These are phyloP conservation scores for Eutolmus rufibarbis DNA, from an alignment of 2,888 invertebrate genomes.

Conservation along the genomic window DNA sequence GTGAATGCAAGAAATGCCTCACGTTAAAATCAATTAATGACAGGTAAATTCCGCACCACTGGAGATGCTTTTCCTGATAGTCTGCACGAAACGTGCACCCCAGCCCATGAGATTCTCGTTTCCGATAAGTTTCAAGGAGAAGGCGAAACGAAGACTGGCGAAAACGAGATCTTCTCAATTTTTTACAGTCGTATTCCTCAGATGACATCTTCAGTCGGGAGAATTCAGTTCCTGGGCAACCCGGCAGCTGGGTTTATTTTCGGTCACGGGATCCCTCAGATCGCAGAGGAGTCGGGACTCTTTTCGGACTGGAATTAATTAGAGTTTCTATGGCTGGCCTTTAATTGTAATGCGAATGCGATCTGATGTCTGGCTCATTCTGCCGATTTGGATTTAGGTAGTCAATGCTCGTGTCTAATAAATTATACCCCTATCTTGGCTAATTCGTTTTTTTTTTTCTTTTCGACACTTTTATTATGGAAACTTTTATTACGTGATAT, in stretches of 20 bases:
- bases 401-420: not conserved
- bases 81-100: not conserved
- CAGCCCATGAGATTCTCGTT: not conserved
- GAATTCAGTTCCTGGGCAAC: not conserved
- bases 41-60: conserved; percentile 8
- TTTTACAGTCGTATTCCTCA: not conserved
- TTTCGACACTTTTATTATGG: not conserved
- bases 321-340: not conserved
- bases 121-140: not conserved
- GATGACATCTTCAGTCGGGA: not conserved
- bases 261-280: not conserved
- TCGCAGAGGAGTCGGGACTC: not conserved
- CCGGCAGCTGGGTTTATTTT: not conserved
- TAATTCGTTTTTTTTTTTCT: not conserved
- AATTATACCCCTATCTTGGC: not conserved
- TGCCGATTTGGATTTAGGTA: not conserved
- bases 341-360: not conserved
- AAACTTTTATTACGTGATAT: not conserved
- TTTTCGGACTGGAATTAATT: not conserved
- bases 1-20: not conserved
- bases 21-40: conserved; percentile 27
- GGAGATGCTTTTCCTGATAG: not conserved
- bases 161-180: not conserved
- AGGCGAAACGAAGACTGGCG: not conserved
- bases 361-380: not conserved